A percentile compares a stretch with the other conserved stretches of the same genome.
phyloP scores from a whole-genome alignment of 2,113 vertebrate genomes.

The Nerophis ophidion region DNA sequence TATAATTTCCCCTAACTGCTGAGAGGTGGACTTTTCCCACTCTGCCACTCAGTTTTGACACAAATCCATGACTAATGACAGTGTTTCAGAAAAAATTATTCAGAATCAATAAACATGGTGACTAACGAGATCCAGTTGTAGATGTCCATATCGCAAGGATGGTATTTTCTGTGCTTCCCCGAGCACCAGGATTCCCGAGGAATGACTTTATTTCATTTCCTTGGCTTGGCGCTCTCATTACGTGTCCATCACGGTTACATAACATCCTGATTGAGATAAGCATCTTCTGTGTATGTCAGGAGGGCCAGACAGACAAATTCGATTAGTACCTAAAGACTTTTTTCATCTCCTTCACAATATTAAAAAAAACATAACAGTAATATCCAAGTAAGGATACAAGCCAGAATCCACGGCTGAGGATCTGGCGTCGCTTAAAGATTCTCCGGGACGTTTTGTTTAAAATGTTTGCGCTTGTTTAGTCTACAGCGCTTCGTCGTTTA shows the following conservation, averaged over 20 bases:
- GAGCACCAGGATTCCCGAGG: constrained; percentile 14
- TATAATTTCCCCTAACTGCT: not conserved
- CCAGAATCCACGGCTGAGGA: constrained; percentile 15
- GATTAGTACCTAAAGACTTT: constrained; percentile 3
- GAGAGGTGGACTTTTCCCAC: too few species aligned
- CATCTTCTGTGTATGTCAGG: not conserved
- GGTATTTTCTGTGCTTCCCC: constrained; percentile 8
- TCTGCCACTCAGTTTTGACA: not conserved
- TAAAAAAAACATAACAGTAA: not conserved
- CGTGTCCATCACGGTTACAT: constrained; percentile 33
- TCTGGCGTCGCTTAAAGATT: constrained; percentile 9
- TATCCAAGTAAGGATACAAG: constrained; percentile 11
- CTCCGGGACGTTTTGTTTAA: constrained; percentile 21
- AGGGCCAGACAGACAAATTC: constrained; percentile 7
- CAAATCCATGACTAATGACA: too few species aligned
- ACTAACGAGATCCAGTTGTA: too few species aligned
- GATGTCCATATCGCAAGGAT: too few species aligned
- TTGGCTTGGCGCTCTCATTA: constrained; percentile 37
- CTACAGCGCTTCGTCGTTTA: constrained; percentile 21
- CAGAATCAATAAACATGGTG: too few species aligned
- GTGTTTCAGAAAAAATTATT: too few species aligned
- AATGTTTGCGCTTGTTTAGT: constrained; percentile 40
- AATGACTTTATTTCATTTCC: constrained; percentile 36
- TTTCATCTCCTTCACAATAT: constrained; percentile 7
- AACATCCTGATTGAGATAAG: constrained; percentile 24